A percentile compares a stretch with the other conserved stretches of the same genome.
phyloP scores from a whole-genome alignment of 2,888 invertebrate species.

The Ischnus inquisitorius region DNA sequence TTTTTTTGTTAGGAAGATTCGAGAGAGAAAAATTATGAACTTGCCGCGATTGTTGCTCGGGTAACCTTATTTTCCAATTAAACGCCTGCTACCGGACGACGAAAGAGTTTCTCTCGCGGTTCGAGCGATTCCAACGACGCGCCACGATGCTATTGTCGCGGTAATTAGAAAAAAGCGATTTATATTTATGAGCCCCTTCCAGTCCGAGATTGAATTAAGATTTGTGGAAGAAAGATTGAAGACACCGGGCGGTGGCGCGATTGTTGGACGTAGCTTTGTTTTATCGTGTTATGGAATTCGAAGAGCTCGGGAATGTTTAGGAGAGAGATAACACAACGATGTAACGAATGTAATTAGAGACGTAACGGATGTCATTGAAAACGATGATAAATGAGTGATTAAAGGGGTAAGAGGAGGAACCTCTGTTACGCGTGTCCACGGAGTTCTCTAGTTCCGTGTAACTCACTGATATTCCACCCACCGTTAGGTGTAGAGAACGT shows the following conservation, averaged over 20 bases:
- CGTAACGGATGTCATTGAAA: slow-evolving; percentile 28
- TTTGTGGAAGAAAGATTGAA: slow-evolving; percentile 34
- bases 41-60: neutral
- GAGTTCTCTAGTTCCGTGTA: slow-evolving; percentile 7
- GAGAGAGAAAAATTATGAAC: neutral
- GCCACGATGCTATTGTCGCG: slow-evolving; percentile 63
- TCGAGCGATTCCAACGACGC: slow-evolving; percentile 51
- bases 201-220: slow-evolving; percentile 40
- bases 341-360: neutral
- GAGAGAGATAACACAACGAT: neutral
- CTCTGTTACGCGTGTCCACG: slow-evolving; percentile 39
- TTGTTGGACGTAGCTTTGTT: neutral
- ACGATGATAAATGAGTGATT: slow-evolving; percentile 66
- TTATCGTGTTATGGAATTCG: neutral
- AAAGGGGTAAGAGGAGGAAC: slow-evolving; percentile 49
- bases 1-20: neutral
- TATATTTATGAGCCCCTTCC: slow-evolving; percentile 81
- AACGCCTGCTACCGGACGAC: slow-evolving; percentile 28
- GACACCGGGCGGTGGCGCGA: neutral
- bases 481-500: neutral
- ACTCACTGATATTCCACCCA: slow-evolving; percentile 24
- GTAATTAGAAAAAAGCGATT: slow-evolving; percentile 82
- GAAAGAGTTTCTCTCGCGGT: slow-evolving; percentile 39
- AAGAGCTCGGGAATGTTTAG: neutral
- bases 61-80: slow-evolving; percentile 69